These are phyloP conservation scores for Holothuria scabra DNA, from an alignment of 53 echinoderm and acorn worm genomes.

Conservation along the genomic window DNA sequence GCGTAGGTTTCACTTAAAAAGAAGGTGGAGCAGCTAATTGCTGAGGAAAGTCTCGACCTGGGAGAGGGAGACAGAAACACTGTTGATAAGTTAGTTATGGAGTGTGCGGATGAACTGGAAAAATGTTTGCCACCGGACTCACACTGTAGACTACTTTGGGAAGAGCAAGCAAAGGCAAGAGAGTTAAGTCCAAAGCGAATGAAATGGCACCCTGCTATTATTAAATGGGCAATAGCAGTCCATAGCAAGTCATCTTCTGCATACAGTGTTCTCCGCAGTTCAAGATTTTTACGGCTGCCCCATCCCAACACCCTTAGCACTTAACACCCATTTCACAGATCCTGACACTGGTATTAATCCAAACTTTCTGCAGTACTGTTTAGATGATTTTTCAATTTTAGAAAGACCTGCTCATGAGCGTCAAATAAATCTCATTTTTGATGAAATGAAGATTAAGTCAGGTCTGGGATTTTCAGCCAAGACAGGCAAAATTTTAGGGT, in stretches of 20 bases:
- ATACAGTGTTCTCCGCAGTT: background rate
- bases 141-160: background rate
- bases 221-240: background rate
- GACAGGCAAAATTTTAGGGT: background rate
- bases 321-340: background rate
- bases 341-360: background rate
- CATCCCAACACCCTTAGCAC: background rate
- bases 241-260: background rate
- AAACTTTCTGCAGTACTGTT: background rate
- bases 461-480: background rate
- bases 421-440: background rate
- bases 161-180: conserved; percentile 6
- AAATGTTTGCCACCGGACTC: background rate
- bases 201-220: background rate
- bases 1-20: no score
- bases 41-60: no score
- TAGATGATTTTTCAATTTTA: background rate
- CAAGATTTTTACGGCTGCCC: background rate
- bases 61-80: background rate
- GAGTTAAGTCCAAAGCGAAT: background rate
- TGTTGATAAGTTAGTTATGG: background rate
- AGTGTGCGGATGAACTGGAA: background rate
- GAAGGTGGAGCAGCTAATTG: no score
- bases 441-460: background rate
- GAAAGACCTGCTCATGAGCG: background rate